phyloP scores from a whole-genome alignment of 2,888 invertebrate genomes.

The Agrypnus murinus region DNA sequence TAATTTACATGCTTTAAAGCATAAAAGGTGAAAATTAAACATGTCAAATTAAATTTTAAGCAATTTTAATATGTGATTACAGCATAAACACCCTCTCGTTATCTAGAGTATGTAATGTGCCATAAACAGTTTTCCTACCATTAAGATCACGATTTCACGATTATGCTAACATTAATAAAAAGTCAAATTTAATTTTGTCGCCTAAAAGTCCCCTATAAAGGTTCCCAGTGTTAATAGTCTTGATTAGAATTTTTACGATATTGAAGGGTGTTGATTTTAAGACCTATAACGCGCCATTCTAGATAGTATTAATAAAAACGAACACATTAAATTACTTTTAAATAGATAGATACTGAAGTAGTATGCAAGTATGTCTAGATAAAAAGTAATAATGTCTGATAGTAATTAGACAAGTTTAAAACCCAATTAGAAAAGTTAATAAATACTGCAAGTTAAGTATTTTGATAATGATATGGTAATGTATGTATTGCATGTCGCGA shows the following conservation, averaged over 20 bases:
- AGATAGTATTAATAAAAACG: neutral
- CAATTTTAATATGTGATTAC: neutral
- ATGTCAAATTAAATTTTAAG: too few relatives aligned
- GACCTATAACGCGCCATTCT: conserved; percentile 5
- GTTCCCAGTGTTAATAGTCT: conserved; percentile 14
- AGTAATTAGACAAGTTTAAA: too few relatives aligned
- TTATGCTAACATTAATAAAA: conserved; percentile 25
- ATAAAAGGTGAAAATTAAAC: too few relatives aligned
- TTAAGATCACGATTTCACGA: conserved; percentile 18
- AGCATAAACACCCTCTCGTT: neutral
- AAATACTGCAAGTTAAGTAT: too few relatives aligned
- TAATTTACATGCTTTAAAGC: too few relatives aligned
- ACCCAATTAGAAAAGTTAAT: too few relatives aligned
- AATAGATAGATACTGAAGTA: too few relatives aligned
- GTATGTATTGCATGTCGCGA: conserved; percentile 18
- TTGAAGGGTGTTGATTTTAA: conserved; percentile 14
- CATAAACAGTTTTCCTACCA: conserved; percentile 7
- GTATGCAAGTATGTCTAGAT: too few relatives aligned
- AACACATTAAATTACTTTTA: too few relatives aligned
- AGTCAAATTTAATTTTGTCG: conserved; percentile 26
- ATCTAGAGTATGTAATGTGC: conserved; percentile 2
- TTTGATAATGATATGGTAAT: conserved; percentile 6
- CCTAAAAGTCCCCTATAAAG: conserved; percentile 16
- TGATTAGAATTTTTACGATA: conserved; percentile 25
- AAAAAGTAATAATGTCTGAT: too few relatives aligned